Evolutionary conservation across 2,797 vertebrate species (phyloP), one percentile per base, ranked within the genome.

Genomic region (Pogoniulus pusillus): DNA sequence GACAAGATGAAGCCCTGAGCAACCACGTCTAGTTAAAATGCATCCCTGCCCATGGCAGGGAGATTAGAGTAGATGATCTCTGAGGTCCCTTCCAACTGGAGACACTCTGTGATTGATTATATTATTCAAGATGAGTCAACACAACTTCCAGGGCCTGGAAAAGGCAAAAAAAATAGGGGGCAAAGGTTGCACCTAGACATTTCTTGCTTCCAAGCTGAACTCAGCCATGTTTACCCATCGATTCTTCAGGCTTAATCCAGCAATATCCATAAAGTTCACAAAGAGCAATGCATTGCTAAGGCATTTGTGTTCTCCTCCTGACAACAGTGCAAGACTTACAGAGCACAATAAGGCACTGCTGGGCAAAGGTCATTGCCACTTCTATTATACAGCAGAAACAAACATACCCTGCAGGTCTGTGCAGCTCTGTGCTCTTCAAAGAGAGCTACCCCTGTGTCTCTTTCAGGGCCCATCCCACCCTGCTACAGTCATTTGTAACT

Each of bases 401-500:
- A 93, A 80, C 85, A 93, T 34, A 87, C 58, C 69, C 87, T 69
- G 66, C 82, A 85, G 80, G 32, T 53, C 76, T 37, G 49, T 35
- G 49, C n/a, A 63, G 54, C 27, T 53, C 13, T 53, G 51, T 27
- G 49, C 29, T 89, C 82, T 72, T 93, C 87, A 87, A 94, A 96
- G 79, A 43, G 43, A 59, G 92, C 90, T 90, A 89, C 29, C 82
- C 76, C 82, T 0, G 1, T 7, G 27, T 37, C 70, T 74, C 85
- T 66, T 89, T 87, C 1, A 0, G 59, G 63, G 58, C n/a, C 72
- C 51, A 69, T 93, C 88, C 93, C 90, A 93, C 85, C 66, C 82
- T 92, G 73, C 66, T 82, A 34, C n/a, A 71, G 76, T 74, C 81
- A 64, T 87, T 93, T 89, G 69, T 89, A 91, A 85, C 87, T 74